Conservation (phyloP, 2,113 vertebrate genomes). For the Butastur rufipennis region DNA sequence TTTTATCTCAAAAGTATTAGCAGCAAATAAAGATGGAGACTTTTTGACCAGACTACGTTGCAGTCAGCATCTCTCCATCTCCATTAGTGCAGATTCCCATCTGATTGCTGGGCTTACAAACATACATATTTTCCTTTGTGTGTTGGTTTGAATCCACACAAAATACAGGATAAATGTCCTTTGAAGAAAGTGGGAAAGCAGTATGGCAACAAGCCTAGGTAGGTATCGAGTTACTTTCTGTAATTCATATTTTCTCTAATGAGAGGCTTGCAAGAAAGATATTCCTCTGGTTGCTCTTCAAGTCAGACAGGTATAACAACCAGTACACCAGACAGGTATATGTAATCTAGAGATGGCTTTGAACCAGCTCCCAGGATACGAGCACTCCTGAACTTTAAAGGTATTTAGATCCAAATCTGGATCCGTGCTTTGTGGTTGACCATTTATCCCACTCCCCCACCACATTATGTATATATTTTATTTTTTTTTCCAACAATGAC, state of each 20-base stretch:
- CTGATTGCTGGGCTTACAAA: not conserved
- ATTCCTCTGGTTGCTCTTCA: not conserved
- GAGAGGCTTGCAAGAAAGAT: slow-evolving; percentile 16
- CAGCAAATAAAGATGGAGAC: not conserved
- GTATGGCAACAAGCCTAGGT: not conserved
- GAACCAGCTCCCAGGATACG: not conserved
- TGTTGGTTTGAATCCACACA: slow-evolving; percentile 23
- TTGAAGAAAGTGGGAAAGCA: slow-evolving; percentile 58
- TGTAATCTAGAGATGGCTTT: not conserved
- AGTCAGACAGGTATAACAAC: slow-evolving; percentile 15
- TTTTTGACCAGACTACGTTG: not conserved
- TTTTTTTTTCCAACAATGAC: not conserved
- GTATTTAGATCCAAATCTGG: slow-evolving; percentile 17
- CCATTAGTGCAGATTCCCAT: not conserved
- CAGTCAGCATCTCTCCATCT: not conserved
- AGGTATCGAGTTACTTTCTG: slow-evolving; percentile 21
- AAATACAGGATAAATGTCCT: slow-evolving; percentile 23
- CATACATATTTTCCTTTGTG: not conserved
- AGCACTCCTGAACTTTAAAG: slow-evolving; percentile 40
- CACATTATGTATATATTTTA: not conserved
- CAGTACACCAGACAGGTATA: not conserved
- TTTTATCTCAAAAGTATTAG: not conserved
- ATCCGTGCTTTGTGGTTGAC: slow-evolving; percentile 32
- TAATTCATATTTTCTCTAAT: slow-evolving; percentile 36
- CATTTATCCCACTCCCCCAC: not conserved